phyloP scores from a whole-genome alignment of 2,888 invertebrate genomes.

The Amorpha juglandis region DNA sequence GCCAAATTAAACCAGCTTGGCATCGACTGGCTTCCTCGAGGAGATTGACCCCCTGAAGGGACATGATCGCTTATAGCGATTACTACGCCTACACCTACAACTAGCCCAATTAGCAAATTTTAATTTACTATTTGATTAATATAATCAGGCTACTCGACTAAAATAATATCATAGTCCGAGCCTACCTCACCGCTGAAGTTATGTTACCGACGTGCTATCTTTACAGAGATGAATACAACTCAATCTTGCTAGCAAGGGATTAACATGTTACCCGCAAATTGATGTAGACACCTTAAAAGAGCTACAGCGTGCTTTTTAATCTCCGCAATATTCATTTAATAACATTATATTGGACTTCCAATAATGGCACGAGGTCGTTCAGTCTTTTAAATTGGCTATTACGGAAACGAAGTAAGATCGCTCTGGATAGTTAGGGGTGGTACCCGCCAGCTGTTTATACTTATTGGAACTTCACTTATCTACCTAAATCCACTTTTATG shows the following conservation, averaged over 20 bases:
- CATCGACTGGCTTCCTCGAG: no score
- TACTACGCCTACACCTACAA: no score
- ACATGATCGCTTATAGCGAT: no score
- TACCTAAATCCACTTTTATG: not conserved
- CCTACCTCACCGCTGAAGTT: slow-evolving; percentile 20
- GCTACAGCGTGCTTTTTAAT: slow-evolving; percentile 36
- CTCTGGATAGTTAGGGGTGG: slow-evolving; percentile 8
- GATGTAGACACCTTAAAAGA: slow-evolving; percentile 10
- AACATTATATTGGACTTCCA: slow-evolving; percentile 53
- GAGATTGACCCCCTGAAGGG: no score
- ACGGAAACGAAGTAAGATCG: slow-evolving; percentile 43
- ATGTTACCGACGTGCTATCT: slow-evolving; percentile 36
- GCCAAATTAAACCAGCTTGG: no score
- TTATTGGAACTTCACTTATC: not conserved
- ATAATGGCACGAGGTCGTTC: slow-evolving; percentile 50
- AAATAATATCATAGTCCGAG: slow-evolving; percentile 57
- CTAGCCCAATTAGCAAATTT: no score
- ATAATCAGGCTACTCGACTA: slow-evolving; percentile 41
- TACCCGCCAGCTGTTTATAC: not conserved
- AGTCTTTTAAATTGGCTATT: slow-evolving; percentile 63
- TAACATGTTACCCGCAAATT: slow-evolving; percentile 55
- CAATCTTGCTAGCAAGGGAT: slow-evolving; percentile 66
- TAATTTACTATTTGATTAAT: no score
- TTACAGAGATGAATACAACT: slow-evolving; percentile 34
- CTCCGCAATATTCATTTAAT: slow-evolving; percentile 51